Percentiles rank a stretch among this genome's conserved stretches.
These are phyloP conservation scores for Acleris cristana DNA, from an alignment of 2,888 invertebrate genomes.

Conservation along the genomic window DNA sequence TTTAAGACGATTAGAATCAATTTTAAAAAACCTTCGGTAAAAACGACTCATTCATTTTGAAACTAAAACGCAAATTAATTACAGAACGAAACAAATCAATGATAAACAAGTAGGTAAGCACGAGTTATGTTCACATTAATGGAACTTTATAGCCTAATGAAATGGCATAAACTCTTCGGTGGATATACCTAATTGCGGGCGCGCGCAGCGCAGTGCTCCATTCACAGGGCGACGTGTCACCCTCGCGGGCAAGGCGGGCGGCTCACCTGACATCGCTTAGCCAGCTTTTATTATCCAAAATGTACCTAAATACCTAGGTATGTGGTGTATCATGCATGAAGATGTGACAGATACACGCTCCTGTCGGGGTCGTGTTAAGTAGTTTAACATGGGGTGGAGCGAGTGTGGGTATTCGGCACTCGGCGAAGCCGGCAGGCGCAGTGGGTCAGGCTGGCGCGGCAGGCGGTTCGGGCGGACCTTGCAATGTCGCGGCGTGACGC, in stretches of 20 bases:
- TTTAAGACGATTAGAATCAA: too few species aligned
- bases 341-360: neutral
- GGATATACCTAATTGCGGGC: conserved; percentile 42
- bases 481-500: conserved; percentile 85
- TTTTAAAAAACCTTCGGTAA: too few species aligned
- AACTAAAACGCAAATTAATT: too few species aligned
- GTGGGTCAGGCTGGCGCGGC: conserved; percentile 72
- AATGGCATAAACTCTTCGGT: conserved; percentile 9
- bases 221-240: conserved; percentile 57
- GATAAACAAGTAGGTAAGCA: too few species aligned
- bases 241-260: conserved; percentile 37
- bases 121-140: too few species aligned
- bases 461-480: conserved; percentile 81
- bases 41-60: too few species aligned
- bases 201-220: conserved; percentile 60
- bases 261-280: conserved; percentile 41
- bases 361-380: conserved; percentile 18
- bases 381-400: conserved; percentile 36
- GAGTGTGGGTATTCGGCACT: conserved; percentile 32
- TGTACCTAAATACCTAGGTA: neutral
- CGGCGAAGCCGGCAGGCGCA: conserved; percentile 60
- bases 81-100: too few species aligned
- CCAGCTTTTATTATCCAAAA: conserved; percentile 12
- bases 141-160: conserved; percentile 20
- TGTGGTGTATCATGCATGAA: neutral